Evolutionary conservation across 2,888 invertebrate species (phyloP).

Genomic region (Polydesmus complanatus): DNA sequence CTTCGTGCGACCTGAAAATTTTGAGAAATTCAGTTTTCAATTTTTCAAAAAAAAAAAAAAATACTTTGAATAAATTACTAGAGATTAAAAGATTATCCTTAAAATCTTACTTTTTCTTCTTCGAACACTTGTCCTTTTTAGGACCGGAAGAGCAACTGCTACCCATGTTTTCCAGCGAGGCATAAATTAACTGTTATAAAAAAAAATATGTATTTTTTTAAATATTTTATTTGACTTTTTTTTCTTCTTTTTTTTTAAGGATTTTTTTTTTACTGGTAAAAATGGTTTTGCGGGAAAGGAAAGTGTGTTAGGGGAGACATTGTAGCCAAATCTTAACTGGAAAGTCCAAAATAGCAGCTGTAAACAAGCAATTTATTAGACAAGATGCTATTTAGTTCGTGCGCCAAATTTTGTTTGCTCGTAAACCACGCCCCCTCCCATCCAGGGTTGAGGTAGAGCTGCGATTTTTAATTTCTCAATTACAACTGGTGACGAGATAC

Average conservation of each 20-base stretch:
- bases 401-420: not conserved
- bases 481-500: too few relatives aligned
- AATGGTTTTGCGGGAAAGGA: not conserved
- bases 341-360: not conserved
- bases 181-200: not conserved
- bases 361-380: not conserved
- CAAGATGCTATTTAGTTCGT: not conserved
- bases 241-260: too few relatives aligned
- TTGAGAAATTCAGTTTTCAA: not conserved
- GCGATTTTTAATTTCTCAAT: too few relatives aligned
- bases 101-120: conserved; percentile 13
- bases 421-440: not conserved
- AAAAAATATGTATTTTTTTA: not conserved
- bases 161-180: conserved; percentile 11
- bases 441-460: not conserved
- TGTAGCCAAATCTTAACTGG: not conserved
- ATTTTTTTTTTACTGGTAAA: not conserved
- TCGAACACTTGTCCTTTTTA: conserved; percentile 15
- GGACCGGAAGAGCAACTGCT: conserved; percentile 19
- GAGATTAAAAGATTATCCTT: not conserved
- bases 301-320: not conserved
- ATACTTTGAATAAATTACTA: not conserved
- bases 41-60: not conserved
- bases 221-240: too few relatives aligned
- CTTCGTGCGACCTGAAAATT: conserved; percentile 2